A percentile compares a stretch with the other conserved stretches of the same genome.
These are phyloP conservation scores for Daubentonia madagascariensis DNA, from an alignment of 2,113 vertebrate species.

Conservation along the genomic window DNA sequence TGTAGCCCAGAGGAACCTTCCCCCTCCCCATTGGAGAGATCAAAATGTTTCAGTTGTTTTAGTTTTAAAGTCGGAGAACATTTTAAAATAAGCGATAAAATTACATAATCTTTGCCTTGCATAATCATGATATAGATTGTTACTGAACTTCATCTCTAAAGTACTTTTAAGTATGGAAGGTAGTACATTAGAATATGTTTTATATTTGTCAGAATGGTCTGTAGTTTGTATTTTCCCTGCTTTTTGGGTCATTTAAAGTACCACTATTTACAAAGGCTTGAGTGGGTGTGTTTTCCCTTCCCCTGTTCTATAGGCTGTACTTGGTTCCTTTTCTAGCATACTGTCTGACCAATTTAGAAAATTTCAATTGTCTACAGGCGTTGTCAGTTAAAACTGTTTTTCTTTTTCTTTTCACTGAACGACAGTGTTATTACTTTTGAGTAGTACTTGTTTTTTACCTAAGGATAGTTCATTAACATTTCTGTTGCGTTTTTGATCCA, in stretches of 20 bases:
- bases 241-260: conserved; percentile 47
- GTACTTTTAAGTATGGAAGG: conserved; percentile 50
- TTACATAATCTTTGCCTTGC: conserved; percentile 83
- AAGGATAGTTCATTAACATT: conserved; percentile 3
- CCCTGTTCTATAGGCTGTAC: neutral
- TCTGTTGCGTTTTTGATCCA: conserved; percentile 40
- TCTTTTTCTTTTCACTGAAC: neutral
- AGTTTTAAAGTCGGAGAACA: conserved; percentile 50
- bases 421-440: conserved; percentile 27
- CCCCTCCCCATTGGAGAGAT: neutral
- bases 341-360: conserved; percentile 55
- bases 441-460: conserved; percentile 26
- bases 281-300: conserved; percentile 56
- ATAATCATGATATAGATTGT: conserved; percentile 75
- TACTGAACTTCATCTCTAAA: conserved; percentile 48
- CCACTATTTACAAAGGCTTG: conserved; percentile 58
- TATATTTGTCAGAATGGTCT: neutral
- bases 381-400: conserved; percentile 36
- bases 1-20: conserved; percentile 7
- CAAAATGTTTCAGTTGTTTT: conserved; percentile 1
- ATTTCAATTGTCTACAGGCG: conserved; percentile 44
- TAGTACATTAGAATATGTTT: conserved; percentile 30
- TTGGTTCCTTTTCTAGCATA: conserved; percentile 63
- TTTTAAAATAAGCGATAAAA: conserved; percentile 81
- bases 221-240: conserved; percentile 21